Base-by-base conservation (phyloP, 2,888 invertebrate species). In the Dryobota labecula region DNA sequence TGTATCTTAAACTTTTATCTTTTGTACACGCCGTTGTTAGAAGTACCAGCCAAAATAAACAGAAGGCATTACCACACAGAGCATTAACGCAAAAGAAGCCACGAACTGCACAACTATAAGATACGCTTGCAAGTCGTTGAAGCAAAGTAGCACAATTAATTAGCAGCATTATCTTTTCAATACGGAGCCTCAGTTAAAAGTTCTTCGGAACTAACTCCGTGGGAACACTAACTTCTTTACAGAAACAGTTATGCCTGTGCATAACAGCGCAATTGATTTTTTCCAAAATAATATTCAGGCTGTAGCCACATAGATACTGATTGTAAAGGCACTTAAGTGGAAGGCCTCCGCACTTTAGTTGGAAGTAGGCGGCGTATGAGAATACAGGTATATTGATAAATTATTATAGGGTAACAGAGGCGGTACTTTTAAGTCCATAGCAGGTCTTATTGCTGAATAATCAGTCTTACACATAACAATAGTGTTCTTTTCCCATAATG, bases 161-260 rank as follows among this genome's bases (percentile, higher is more conserved):
- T 84, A 80, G 58, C 45, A 36, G 41, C 70, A 78, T 84, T 84
- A 84, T 84, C 80, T 80, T 82, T 82, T 84, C 84, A 82, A 84
- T 84, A 80, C 56, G 76, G 66, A 63, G 75, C 33, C 61, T 61
- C 80, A 73, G 84, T 80, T 79, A 71, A 84, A 84, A 84, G 84
- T 84, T 82, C n/a, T 53, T 61, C 64, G 47, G 43, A 68, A 77
- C 49, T 76, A 69, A 71, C 66, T 71, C 60, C n/a, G 45, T n/a
- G 27, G 60, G 60, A 41, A 58, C 70, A 57, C 78, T 71, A 74
- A 76, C 76, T 68, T 73, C 70, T 71, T 53, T 66, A 64, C 61
- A 41, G 66, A 58, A 76, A 67, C 73, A 49, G 71, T 68, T 69
- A 72, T 70, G 70, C 70, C 53, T 47, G 64, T 64, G 71, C 80